A percentile compares a stretch with the other conserved stretches of the same genome.
These are phyloP conservation scores for Calephelis virginiensis DNA, from an alignment of 1,140 invertebrate genomes.

Conservation along the genomic window DNA sequence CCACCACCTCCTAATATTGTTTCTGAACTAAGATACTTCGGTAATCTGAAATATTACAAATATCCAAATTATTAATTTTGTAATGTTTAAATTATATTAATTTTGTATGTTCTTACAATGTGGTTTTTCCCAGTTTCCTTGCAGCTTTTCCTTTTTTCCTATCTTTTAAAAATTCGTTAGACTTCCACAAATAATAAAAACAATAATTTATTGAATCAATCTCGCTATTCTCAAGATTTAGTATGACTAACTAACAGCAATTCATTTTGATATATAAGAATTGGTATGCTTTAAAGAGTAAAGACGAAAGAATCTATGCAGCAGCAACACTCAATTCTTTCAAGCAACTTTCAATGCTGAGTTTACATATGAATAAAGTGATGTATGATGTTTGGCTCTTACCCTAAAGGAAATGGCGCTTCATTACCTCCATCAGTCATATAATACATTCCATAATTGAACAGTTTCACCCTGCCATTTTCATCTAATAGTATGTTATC, in stretches of 20 bases:
- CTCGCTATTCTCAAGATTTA: no score
- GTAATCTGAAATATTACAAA: conserved; percentile 51
- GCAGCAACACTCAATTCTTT: background rate
- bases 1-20: conserved; percentile 84
- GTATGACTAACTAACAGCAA: no score
- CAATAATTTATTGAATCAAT: no score
- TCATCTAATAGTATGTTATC: conserved; percentile 91
- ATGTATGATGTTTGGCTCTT: conserved; percentile 48
- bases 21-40: conserved; percentile 93
- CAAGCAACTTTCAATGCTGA: background rate
- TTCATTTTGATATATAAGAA: background rate
- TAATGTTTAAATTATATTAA: no score
- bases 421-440: conserved; percentile 92
- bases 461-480: conserved; percentile 88
- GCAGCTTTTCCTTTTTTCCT: no score
- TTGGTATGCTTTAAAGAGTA: background rate
- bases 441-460: conserved; percentile 95
- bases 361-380: no score
- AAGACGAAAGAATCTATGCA: background rate
- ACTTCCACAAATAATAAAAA: no score
- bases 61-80: no score
- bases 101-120: no score
- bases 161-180: no score
- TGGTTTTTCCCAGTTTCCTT: no score
- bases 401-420: conserved; percentile 96